These are phyloP conservation scores for Hestina assimilis DNA, from an alignment of 1,140 invertebrate genomes.

Conservation along the genomic window DNA sequence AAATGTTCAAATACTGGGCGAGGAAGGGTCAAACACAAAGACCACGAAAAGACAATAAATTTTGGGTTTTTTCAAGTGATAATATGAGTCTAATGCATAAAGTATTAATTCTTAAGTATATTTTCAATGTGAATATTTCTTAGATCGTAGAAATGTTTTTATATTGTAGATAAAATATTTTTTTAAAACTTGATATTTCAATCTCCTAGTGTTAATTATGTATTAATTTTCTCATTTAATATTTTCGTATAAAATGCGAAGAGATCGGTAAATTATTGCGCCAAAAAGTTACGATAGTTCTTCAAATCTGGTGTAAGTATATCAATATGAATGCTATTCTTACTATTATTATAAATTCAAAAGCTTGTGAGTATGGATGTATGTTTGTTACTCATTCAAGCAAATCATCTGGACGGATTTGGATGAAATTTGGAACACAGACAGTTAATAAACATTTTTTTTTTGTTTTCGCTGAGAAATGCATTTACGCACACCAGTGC, in stretches of 20 bases:
- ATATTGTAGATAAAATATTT: slow-evolving; percentile 20
- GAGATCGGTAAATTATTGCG: too few species aligned
- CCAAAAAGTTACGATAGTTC: too few species aligned
- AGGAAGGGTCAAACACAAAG: slow-evolving; percentile 59
- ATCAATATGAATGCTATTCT: slow-evolving; percentile 8
- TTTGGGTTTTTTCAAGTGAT: slow-evolving; percentile 16
- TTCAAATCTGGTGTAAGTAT: neutral
- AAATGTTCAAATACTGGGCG: slow-evolving; percentile 81
- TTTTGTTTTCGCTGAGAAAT: too few species aligned
- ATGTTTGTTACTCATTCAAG: too few species aligned
- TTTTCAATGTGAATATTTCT: slow-evolving; percentile 14
- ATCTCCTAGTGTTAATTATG: neutral
- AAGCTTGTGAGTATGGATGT: too few species aligned
- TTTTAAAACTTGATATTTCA: slow-evolving; percentile 3
- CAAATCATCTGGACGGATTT: too few species aligned
- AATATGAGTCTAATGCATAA: slow-evolving; percentile 21
- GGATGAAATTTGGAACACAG: too few species aligned
- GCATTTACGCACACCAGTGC: too few species aligned
- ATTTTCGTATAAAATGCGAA: too few species aligned
- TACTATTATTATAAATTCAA: too few species aligned
- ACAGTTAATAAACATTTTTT: too few species aligned
- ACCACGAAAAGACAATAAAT: slow-evolving; percentile 3
- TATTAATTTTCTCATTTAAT: too few species aligned
- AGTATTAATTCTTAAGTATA: slow-evolving; percentile 21
- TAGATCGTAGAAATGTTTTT: slow-evolving; percentile 17